A percentile compares a stretch with the other conserved stretches of the same genome.
Evolutionary conservation across 2,888 invertebrate genomes (phyloP).

Genomic region (Tipula helvola): DNA sequence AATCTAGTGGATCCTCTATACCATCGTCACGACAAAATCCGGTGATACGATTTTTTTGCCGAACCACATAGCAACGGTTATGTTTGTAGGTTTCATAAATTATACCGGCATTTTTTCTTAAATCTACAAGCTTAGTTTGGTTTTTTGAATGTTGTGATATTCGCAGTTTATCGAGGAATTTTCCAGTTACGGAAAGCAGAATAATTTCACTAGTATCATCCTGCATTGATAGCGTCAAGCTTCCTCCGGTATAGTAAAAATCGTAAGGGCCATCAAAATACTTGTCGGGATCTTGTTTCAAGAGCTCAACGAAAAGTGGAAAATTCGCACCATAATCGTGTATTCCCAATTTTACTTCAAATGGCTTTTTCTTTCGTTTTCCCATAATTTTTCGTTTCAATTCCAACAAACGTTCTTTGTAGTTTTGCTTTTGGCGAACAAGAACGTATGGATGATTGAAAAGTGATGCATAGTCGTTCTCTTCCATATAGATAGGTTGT

Average conservation of each 20-base stretch:
- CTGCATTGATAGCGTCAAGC: slow-evolving; percentile 18
- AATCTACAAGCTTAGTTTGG: not conserved
- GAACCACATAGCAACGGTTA: not conserved
- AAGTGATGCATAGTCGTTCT: not conserved
- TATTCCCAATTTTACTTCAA: not conserved
- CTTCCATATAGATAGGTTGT: not conserved
- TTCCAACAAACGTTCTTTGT: not conserved
- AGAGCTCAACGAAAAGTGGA: slow-evolving; percentile 18
- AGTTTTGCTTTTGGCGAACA: not conserved
- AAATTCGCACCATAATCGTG: not conserved
- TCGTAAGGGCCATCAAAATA: slow-evolving; percentile 28
- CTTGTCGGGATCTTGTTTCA: slow-evolving; percentile 22
- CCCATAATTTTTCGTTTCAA: not conserved
- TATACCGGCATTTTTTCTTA: not conserved
- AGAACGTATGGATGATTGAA: not conserved
- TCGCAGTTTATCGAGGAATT: not conserved
- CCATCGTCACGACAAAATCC: not conserved
- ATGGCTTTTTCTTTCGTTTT: not conserved
- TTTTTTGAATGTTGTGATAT: not conserved
- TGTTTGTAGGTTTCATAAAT: not conserved
- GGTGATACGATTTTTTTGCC: not conserved
- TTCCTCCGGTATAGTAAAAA: slow-evolving; percentile 32
- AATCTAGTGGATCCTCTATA: not conserved
- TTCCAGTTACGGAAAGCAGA: not conserved
- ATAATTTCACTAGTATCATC: not conserved